Conservation (phyloP, 2,113 vertebrate species). For the Cavia porcellus region DNA sequence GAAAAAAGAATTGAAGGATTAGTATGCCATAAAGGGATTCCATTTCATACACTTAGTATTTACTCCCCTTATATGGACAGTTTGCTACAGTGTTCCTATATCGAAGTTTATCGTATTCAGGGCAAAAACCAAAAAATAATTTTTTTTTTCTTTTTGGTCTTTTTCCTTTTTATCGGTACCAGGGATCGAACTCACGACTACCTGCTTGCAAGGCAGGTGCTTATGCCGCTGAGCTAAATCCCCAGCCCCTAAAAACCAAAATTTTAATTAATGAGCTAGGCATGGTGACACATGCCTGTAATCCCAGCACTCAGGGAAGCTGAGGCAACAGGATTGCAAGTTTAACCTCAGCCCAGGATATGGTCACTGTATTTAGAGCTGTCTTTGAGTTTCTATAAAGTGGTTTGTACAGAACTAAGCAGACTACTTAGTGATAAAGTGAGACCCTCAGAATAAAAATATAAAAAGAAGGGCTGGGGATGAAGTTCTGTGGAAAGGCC, state of each 20-base stretch:
- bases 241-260: not conserved
- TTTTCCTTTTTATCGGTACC: too few relatives aligned
- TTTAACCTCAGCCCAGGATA: not conserved
- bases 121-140: not conserved
- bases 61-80: not conserved
- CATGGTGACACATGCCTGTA: not conserved
- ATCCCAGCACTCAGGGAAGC: not conserved
- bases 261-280: not conserved
- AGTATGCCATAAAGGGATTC: conserved; percentile 30
- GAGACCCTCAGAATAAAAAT: not conserved
- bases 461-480: not conserved
- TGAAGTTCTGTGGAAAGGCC: not conserved
- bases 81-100: not conserved
- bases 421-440: not conserved
- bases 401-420: not conserved
- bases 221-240: too few relatives aligned
- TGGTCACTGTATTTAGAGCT: too few relatives aligned
- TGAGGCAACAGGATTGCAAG: not conserved
- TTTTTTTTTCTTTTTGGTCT: too few relatives aligned
- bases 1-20: not conserved
- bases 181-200: too few relatives aligned
- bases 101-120: not conserved
- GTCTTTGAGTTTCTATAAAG: too few relatives aligned
- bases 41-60: not conserved
- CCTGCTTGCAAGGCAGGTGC: too few relatives aligned